Evolutionary conservation across 1,140 invertebrate genomes (phyloP).

Genomic region (Papilio glaucus): DNA sequence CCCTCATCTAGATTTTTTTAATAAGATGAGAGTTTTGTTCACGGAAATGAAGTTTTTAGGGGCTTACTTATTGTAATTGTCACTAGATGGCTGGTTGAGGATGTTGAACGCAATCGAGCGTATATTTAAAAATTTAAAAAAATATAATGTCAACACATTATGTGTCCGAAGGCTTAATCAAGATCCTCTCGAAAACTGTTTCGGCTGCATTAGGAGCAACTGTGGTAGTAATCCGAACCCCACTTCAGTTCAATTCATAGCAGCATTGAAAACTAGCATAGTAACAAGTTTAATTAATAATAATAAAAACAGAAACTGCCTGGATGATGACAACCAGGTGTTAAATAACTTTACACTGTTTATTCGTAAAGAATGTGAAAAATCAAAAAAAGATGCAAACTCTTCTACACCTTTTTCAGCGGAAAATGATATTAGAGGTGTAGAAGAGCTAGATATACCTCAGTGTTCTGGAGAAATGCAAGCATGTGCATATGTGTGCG

Average conservation of each 20-base stretch:
- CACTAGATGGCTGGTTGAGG: conserved; percentile 26
- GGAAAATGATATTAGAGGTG: neutral
- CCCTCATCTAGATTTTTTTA: conserved; percentile 39
- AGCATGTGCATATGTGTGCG: conserved; percentile 41
- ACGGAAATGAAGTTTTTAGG: conserved; percentile 30
- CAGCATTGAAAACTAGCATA: conserved; percentile 32
- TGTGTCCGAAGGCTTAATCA: conserved; percentile 17
- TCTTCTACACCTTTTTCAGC: no score
- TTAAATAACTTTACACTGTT: no score
- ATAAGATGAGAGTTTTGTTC: conserved; percentile 38
- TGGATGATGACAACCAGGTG: conserved; percentile 6
- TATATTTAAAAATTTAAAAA: conserved; percentile 30
- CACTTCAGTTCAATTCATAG: neutral
- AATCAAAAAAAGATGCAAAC: no score
- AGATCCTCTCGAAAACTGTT: neutral
- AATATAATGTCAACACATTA: conserved; percentile 29
- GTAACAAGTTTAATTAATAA: conserved; percentile 36
- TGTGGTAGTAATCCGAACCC: no score
- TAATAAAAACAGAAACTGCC: conserved; percentile 32
- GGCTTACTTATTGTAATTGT: no score
- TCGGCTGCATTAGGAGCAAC: neutral
- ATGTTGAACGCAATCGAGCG: no score
- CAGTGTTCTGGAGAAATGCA: conserved; percentile 41
- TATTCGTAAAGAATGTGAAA: no score
- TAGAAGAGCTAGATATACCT: conserved; percentile 29